These are phyloP conservation scores for Jordanella pulchra DNA, from an alignment of 2,797 vertebrate species.

Conservation along the genomic window DNA sequence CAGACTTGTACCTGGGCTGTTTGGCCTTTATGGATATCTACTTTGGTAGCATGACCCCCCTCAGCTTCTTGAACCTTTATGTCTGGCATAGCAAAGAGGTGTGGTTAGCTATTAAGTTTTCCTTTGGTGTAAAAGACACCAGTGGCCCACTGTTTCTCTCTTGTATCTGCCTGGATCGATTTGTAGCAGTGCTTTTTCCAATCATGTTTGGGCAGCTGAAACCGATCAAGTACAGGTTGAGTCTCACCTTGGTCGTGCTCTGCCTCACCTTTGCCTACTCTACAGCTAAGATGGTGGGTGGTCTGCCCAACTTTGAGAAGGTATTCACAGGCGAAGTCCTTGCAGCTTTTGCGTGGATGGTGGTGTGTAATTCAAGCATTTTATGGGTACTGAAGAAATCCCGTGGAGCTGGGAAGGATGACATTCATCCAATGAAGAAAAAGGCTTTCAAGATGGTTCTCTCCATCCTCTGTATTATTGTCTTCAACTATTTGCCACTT, in stretches of 20 bases:
- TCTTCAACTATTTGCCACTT: constrained; percentile 79
- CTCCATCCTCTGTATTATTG: constrained; percentile 75
- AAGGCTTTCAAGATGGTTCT: constrained; percentile 81
- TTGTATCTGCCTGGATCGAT: constrained; percentile 82
- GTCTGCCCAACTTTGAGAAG: constrained; percentile 76
- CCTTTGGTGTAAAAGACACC: constrained; percentile 81
- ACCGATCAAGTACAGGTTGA: constrained; percentile 71
- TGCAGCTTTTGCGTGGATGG: constrained; percentile 76
- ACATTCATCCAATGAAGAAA: constrained; percentile 84
- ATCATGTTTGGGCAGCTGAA: constrained; percentile 74
- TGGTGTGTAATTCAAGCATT: constrained; percentile 76
- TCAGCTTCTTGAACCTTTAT: constrained; percentile 76
- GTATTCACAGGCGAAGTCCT: constrained; percentile 78
- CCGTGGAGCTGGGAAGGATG: constrained; percentile 69
- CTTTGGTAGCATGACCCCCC: constrained; percentile 74
- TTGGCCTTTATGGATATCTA: constrained; percentile 80
- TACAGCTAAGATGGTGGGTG: constrained; percentile 70
- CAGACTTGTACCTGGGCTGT: constrained; percentile 79
- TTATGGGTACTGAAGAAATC: constrained; percentile 77
- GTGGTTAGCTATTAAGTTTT: constrained; percentile 70
- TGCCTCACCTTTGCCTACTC: constrained; percentile 79
- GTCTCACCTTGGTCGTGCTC: constrained; percentile 65
- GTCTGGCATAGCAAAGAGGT: constrained; percentile 67
- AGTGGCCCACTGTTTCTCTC: constrained; percentile 80
- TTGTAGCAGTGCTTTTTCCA: constrained; percentile 80